phyloP scores from a whole-genome alignment of 1,140 invertebrate genomes.

The Temnothorax nylanderi region DNA sequence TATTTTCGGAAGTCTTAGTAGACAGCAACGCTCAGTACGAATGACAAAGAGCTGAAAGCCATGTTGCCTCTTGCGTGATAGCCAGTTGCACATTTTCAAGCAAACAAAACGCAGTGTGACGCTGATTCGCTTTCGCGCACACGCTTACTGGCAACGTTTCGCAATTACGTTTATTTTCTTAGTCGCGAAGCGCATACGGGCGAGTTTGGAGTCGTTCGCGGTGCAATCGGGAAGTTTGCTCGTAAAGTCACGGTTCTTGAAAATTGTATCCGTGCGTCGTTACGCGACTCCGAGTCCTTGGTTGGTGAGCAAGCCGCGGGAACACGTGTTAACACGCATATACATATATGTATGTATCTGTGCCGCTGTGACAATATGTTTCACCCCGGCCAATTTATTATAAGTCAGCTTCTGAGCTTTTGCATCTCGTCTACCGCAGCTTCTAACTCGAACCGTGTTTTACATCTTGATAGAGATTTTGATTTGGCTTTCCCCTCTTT shows the following conservation, averaged over 20 bases:
- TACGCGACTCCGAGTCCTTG: slow-evolving; percentile 26
- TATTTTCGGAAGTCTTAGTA: background rate
- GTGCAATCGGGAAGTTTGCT: background rate
- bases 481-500: slow-evolving; percentile 78
- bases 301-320: slow-evolving; percentile 39
- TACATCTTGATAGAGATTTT: slow-evolving; percentile 71
- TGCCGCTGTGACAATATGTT: slow-evolving; percentile 28
- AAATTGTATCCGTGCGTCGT: slow-evolving; percentile 43
- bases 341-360: slow-evolving; percentile 57
- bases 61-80: slow-evolving; percentile 2
- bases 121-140: slow-evolving; percentile 35
- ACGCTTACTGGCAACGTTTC: slow-evolving; percentile 24
- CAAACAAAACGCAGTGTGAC: slow-evolving; percentile 23
- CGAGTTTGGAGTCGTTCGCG: slow-evolving; percentile 6
- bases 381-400: slow-evolving; percentile 63
- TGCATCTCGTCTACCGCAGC: slow-evolving; percentile 81
- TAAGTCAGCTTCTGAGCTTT: slow-evolving; percentile 80
- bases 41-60: background rate
- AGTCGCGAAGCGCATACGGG: background rate
- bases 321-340: slow-evolving; percentile 48
- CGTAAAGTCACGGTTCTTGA: background rate
- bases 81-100: slow-evolving; percentile 7
- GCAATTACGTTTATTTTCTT: slow-evolving; percentile 34
- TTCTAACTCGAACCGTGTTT: slow-evolving; percentile 76
- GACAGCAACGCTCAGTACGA: background rate